Evolutionary conservation across 1,140 invertebrate species (phyloP), one percentile per base, ranked within the genome.

Genomic region (Trichonephila inaurata): DNA sequence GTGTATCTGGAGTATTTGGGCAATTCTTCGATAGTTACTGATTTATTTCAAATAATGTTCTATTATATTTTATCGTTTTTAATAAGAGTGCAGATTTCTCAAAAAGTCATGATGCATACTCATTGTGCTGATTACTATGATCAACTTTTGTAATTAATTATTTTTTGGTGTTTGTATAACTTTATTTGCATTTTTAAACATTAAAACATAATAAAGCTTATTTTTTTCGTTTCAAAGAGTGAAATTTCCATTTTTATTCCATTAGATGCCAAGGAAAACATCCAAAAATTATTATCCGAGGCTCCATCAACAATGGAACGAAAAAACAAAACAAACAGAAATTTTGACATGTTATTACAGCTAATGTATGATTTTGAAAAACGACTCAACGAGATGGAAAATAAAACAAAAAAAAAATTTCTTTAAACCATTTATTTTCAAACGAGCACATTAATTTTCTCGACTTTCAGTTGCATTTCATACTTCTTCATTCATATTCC

Each of bases 371-470:
- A 69, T 24, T 51, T 40, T 77, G 72, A 77, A 33, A 77, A 77
- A 77, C 33, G 72, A 77, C 24, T 40, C 18, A 28, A 6, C 14
- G 24, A 69, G 10, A 77, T 77, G 24, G 24, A 72, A 24, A 66
- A 8, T 40, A 40, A 40, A 40, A 40, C 33, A 2, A 33, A 72
- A 77, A 77, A 77, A 77, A 51, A 51, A 40, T 40, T 40, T 3
- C 33, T 40, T 51, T 51, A 51, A 51, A 12, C 51, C 51, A 51
- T 51, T 51, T 14, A 5, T 40, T 77, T 33, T 77, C 7, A 77
- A 77, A 77, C 28, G 72, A 40, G 72, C 12, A 40, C 72, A 77
- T 77, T 77, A 77, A 77, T 77, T 77, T 77, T 33, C 28, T 77
- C 16, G 72, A 77, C 12, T 77, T 77, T 77, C 72, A 33, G 28